Evolutionary conservation across 1,140 invertebrate species (phyloP), one percentile per base, ranked within the genome.

Genomic region (Atta colombica): DNA sequence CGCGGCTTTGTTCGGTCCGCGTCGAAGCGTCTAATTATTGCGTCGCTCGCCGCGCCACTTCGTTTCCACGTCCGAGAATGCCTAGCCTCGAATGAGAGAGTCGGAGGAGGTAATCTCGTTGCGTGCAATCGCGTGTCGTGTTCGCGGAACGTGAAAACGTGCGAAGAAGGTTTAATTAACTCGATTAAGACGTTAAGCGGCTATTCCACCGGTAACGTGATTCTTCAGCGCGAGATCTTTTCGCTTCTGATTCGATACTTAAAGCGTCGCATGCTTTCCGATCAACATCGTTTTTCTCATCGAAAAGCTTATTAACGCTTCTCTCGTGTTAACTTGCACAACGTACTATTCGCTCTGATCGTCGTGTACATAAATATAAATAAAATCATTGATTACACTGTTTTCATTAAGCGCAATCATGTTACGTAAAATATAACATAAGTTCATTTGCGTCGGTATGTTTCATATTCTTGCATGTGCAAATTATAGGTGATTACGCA

Each of bases 141-240:
- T 88, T 89, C 84, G 84, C 77, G 89, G 87, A 88, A 90, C 84
- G 84, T 85, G 89, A 90, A 88, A 89, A 92, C 88, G 91, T 87
- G 92, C 90, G 92, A 93, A 91, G 91, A 89, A 88, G 90, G 82
- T 90, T 94, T 92, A 94, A 94, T 94, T 94, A 94, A 93, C 91
- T 92, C 85, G 88, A 94, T 94, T 93, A 92, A 93, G 93, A 93
- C 91, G 91, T 93, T 88, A 85, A 75, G 71, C 61, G 49, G 55
- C 53, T 51, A 69, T 88, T 78, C 88, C 82, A 60, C 78, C 77
- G 68, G 66, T 72, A 55, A 77, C 12, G 39, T 31, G 49, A n/a
- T 61, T 75, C 69, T 49, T 28, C 28, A 21, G 18, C 55, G 60
- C 55, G 60, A 14, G 63, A 25, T n/a, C 45, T 25, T 68, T 53